Conservation (phyloP, 2,888 invertebrate species). For the Meloe dianella region DNA sequence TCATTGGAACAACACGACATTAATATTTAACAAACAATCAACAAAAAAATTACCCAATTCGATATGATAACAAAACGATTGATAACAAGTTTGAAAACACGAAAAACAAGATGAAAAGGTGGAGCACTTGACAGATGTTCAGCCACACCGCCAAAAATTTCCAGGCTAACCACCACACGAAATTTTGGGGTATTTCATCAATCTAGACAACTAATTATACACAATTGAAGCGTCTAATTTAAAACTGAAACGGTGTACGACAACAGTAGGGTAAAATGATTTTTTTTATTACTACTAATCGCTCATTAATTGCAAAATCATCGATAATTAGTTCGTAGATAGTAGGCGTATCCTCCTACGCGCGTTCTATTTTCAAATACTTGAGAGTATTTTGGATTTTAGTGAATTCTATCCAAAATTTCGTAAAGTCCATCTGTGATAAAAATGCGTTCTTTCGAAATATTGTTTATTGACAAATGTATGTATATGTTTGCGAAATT, state of each 20-base stretch:
- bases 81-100: neutral
- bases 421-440: no score
- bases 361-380: no score
- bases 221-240: neutral
- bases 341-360: no score
- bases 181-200: neutral
- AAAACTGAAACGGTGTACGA: no score
- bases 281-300: no score
- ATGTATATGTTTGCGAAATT: neutral
- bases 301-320: no score
- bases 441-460: no score
- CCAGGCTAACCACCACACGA: neutral
- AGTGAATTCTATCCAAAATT: no score
- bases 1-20: neutral
- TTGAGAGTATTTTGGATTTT: no score
- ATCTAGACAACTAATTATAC: neutral
- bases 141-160: neutral
- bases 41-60: neutral
- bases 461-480: neutral
- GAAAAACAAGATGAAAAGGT: neutral
- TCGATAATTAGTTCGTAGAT: no score
- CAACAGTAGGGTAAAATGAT: no score
- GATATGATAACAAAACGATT: slow-evolving; percentile 1
- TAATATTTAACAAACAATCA: neutral
- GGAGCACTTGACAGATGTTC: neutral